Percentiles rank a stretch among this genome's conserved stretches.
Conservation (phyloP, 1,140 invertebrate species). For the Delia radicum region DNA sequence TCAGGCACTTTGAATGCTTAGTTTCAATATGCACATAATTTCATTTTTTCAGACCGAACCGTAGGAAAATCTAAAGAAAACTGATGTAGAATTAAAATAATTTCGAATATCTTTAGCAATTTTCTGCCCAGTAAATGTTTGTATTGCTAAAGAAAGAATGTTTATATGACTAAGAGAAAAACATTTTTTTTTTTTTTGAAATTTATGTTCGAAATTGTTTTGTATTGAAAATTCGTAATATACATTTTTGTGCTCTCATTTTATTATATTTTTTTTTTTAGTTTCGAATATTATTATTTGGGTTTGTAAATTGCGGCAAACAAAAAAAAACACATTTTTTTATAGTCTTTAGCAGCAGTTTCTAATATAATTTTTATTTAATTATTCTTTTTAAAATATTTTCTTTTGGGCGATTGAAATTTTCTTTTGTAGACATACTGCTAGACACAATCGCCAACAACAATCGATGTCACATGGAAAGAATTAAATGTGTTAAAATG, state of each 20-base stretch:
- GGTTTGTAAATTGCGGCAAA: background rate
- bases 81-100: background rate
- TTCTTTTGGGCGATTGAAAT: background rate
- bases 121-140: no score
- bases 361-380: background rate
- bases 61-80: constrained; percentile 12
- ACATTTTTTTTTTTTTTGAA: no score
- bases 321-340: background rate
- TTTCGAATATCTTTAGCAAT: background rate
- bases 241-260: background rate
- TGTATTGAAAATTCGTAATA: background rate
- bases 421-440: background rate
- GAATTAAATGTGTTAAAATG: background rate
- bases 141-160: no score
- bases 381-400: background rate
- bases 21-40: background rate
- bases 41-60: constrained; percentile 19
- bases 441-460: background rate
- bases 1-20: constrained; percentile 14
- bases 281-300: background rate
- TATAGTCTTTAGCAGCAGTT: background rate
- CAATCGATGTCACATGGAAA: background rate
- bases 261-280: background rate
- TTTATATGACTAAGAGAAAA: no score
- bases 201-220: no score